Base-by-base conservation (phyloP, 2,113 vertebrate genomes). In the Rynchops niger region DNA sequence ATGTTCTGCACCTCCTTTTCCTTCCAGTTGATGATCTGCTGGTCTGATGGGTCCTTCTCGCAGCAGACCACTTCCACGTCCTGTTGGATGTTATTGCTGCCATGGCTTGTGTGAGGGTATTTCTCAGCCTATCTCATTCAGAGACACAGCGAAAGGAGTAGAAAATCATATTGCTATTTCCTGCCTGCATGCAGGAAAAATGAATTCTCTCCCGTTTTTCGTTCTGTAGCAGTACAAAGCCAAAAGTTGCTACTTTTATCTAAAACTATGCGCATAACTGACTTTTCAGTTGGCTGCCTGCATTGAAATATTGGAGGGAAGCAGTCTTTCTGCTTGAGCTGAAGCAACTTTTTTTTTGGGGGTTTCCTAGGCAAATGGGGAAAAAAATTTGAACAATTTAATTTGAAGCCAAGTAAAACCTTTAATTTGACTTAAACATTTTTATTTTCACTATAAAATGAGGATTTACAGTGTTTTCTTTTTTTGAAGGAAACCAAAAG, bases 221-320 rank as follows among this genome's bases (percentile, higher is more conserved):
- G 25, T 90, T 90, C 88, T 52, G 52, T 47, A 83, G 71, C 58
- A 86, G 13, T 81, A 55, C 66, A 88, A 81, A 94, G 71, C 79
- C 90, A 92, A 53, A 93, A 88, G 58, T 93, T 95, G 55, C 79
- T 94, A 86, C 92, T 97, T 97, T 91, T 94, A 89, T 90, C 93
- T 82, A 94, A 90, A 96, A 79, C 85, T 95, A 72, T 42, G 70
- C 4, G 15, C 71, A 82, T 66, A 90, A 80, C 66, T 93, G 82
- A 92, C 78, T 95, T 86, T 93, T 90, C 85, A 86, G 40, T 82
- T 93, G 85, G 34, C 79, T 93, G 74, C 16, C 36, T 93, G 53
- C 74, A 65, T 21, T 93, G 92, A 88, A 95, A 82, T 90, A 88
- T 45, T 88, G 71, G 74, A 94, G 53, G 30, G 22, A 70, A 95